Evolutionary conservation across 2,113 vertebrate genomes (phyloP).

Genomic region (Oncorhynchus nerka): DNA sequence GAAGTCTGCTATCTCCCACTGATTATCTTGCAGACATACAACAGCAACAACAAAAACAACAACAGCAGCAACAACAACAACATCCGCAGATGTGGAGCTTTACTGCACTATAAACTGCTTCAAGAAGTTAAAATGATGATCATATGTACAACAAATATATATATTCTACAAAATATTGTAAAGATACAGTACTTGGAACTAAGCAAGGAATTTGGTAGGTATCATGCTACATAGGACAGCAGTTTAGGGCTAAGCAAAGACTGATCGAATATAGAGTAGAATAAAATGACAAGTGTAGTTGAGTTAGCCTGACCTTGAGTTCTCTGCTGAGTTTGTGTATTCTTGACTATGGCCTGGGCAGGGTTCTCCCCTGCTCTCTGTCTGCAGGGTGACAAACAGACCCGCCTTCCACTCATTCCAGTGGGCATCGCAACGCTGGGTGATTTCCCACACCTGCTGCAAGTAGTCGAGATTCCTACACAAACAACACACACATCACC

Average conservation of each 20-base stretch:
- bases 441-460: slow-evolving; percentile 83
- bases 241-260: no score
- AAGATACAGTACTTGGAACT: no score
- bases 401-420: slow-evolving; percentile 81
- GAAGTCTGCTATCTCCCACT: slow-evolving; percentile 82
- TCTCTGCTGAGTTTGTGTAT: slow-evolving; percentile 77
- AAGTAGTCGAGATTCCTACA: slow-evolving; percentile 78
- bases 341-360: slow-evolving; percentile 73
- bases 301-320: slow-evolving; percentile 74
- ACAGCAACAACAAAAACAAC: neutral
- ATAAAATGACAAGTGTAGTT: neutral
- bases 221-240: no score
- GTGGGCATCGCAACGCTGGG: slow-evolving; percentile 76
- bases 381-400: slow-evolving; percentile 73
- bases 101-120: no score
- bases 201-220: no score
- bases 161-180: no score
- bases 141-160: no score
- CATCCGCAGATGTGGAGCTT: no score
- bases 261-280: no score
- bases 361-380: slow-evolving; percentile 77
- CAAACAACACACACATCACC: slow-evolving; percentile 16
- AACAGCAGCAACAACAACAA: no score
- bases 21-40: slow-evolving; percentile 74
- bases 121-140: no score